Evolutionary conservation across 2,888 invertebrate species (phyloP), one percentile per base, ranked within the genome.

Genomic region (Sturmia bella): DNA sequence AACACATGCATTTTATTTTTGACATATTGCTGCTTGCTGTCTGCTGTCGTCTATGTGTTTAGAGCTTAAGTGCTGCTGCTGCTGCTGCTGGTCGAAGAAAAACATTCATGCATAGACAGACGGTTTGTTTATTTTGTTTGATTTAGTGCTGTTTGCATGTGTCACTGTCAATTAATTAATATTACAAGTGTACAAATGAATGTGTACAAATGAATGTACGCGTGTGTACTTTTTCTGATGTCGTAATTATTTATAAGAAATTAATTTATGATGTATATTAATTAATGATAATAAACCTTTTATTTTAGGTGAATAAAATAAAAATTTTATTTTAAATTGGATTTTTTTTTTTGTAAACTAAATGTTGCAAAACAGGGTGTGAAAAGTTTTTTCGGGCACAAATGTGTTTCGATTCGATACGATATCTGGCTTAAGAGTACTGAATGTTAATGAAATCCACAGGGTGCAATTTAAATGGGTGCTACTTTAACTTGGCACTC

Each of bases 121-220:
- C 9, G 43, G 43, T 19, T 45, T 54, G 37, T 43, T 59, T 63
- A 56, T 63, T 69, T 69, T 57, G 63, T 69, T 80, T 63, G 74
- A 74, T 80, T 80, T 74, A 80, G 48, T 63, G 48, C 50, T 68
- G 63, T 68, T 69, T 74, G 56, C 63, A 74, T 56, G 41, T 74
- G 79, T 80, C 79, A 80, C 61, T 63, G 61, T 68, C 61, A 80
- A 80, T 74, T 73, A 73, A 37, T 37, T 52, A 21, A 21, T 57
- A 19, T 59, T 43, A 39, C 43, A 43, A 45, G 61, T 27, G 17
- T 24, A n/a, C 9, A 41, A 24, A 27, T 24, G 21, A 7, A 39
- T 52, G 27, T 45, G 15, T 32, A 17, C 21, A 0, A n/a, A 7
- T 17, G 37, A 15, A 12, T 56, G 12, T n/a, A 3, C 11, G 9